Evolutionary conservation across 2,888 invertebrate genomes (phyloP).

Genomic region (Barypeithes pellucidus): DNA sequence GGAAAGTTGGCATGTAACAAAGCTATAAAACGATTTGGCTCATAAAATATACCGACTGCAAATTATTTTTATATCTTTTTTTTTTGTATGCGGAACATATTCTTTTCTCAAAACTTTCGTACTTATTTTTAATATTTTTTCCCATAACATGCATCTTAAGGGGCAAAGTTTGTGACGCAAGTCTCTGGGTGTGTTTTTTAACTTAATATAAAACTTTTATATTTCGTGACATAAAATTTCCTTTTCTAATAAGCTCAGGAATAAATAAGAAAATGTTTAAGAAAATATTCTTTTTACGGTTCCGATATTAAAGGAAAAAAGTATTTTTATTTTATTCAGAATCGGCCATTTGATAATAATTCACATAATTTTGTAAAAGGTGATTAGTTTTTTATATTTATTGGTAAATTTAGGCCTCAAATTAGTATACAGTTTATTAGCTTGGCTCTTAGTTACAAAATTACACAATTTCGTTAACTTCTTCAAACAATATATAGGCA

Average conservation of each 20-base stretch:
- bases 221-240: slow-evolving; percentile 6
- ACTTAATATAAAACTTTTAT: slow-evolving; percentile 13
- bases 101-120: slow-evolving; percentile 24
- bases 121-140: slow-evolving; percentile 29
- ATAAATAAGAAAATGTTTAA: neutral
- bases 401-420: too few species aligned
- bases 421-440: too few species aligned
- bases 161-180: slow-evolving; percentile 10
- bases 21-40: slow-evolving; percentile 48
- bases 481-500: too few species aligned
- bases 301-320: neutral
- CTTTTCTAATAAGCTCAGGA: slow-evolving; percentile 8
- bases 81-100: slow-evolving; percentile 33
- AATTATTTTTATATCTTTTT: slow-evolving; percentile 40
- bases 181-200: slow-evolving; percentile 11
- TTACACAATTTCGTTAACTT: too few species aligned
- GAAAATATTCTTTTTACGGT: neutral
- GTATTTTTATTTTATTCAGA: too few species aligned
- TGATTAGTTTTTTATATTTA: too few species aligned
- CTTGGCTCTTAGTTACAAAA: too few species aligned
- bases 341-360: too few species aligned
- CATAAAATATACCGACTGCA: slow-evolving; percentile 43
- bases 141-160: slow-evolving; percentile 4
- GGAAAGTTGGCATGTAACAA: slow-evolving; percentile 47
- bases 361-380: too few species aligned